These are phyloP conservation scores for Metaphire vulgaris DNA, from an alignment of 1,140 invertebrate genomes.

Conservation along the genomic window DNA sequence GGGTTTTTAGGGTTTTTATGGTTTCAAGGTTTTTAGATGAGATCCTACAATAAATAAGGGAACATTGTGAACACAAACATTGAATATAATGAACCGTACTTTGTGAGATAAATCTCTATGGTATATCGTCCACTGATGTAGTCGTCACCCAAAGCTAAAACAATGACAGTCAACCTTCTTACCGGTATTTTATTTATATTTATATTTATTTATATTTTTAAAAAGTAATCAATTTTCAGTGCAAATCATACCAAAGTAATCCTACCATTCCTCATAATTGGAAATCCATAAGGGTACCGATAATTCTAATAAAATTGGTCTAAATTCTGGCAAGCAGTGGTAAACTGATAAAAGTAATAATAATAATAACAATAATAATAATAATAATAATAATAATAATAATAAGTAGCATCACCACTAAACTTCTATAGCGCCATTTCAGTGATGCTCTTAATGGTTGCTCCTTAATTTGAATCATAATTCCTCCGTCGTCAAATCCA, in stretches of 20 bases:
- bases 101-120: not conserved
- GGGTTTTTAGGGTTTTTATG: not conserved
- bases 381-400: slow-evolving; percentile 1
- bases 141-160: not conserved
- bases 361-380: slow-evolving; percentile 8
- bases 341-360: not conserved
- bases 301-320: not conserved
- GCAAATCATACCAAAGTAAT: not conserved
- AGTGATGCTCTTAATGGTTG: not conserved
- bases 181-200: too few relatives aligned
- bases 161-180: not conserved
- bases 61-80: not conserved
- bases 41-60: not conserved
- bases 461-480: not conserved
- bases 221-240: too few relatives aligned
- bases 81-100: not conserved
- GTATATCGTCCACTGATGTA: not conserved
- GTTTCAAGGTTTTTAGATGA: not conserved
- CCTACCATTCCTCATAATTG: not conserved
- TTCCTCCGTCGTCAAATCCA: not conserved
- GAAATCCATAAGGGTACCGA: not conserved
- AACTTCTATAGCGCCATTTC: not conserved
- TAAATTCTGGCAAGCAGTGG: not conserved
- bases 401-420: not conserved
- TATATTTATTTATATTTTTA: too few relatives aligned